Percentiles rank a stretch among this genome's conserved stretches.
These are phyloP conservation scores for Nycticorax nycticorax DNA, from an alignment of 2,113 vertebrate species.

Conservation along the genomic window DNA sequence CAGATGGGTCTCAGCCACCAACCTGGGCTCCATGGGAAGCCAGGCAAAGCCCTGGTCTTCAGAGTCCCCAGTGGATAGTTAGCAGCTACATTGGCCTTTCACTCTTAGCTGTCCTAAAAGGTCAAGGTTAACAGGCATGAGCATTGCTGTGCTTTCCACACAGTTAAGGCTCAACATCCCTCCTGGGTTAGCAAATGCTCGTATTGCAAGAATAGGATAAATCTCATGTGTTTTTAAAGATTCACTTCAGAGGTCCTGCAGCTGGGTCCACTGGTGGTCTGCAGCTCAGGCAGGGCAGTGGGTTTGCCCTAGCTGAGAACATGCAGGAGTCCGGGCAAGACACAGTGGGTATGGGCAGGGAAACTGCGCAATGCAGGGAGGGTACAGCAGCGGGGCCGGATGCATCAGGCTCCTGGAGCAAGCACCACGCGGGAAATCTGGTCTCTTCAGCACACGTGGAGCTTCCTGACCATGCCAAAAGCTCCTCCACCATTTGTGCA, in stretches of 20 bases:
- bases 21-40: background rate
- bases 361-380: accelerated
- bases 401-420: background rate
- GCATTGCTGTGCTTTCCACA: background rate
- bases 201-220: background rate
- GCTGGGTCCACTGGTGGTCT: background rate
- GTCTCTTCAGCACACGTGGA: accelerated
- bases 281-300: background rate
- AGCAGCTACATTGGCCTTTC: background rate
- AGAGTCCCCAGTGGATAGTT: background rate
- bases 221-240: background rate
- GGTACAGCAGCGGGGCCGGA: accelerated
- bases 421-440: background rate
- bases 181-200: background rate
- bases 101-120: background rate
- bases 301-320: background rate
- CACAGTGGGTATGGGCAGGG: background rate
- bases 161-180: background rate
- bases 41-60: background rate
- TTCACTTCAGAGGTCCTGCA: background rate
- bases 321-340: background rate
- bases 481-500: background rate
- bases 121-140: background rate
- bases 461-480: background rate
- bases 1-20: background rate